phyloP scores from a whole-genome alignment of 2,888 invertebrate genomes.

The Corythucha ciliata region DNA sequence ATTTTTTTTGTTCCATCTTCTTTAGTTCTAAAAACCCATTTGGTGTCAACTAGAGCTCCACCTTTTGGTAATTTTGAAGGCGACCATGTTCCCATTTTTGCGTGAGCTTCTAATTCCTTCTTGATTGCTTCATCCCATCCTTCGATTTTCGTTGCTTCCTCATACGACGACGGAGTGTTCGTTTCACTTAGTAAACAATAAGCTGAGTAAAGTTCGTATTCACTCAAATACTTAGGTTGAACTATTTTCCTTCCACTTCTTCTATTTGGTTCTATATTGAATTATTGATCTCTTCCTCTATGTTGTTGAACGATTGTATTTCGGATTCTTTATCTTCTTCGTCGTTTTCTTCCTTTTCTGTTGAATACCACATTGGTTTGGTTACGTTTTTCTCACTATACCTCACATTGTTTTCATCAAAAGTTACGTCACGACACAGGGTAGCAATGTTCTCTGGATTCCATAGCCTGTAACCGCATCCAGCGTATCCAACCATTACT shows the following conservation, averaged over 20 bases:
- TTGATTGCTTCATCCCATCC: conserved; percentile 23
- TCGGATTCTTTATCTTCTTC: too few relatives aligned
- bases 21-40: conserved; percentile 27
- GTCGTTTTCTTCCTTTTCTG: too few relatives aligned
- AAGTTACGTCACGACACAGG: conserved; percentile 17
- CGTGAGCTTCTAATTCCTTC: conserved; percentile 24
- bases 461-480: conserved; percentile 17
- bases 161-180: conserved; percentile 17
- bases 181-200: conserved; percentile 18
- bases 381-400: too few relatives aligned
- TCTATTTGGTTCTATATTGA: too few relatives aligned
- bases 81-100: conserved; percentile 25
- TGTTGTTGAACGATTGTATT: too few relatives aligned
- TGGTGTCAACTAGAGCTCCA: conserved; percentile 19
- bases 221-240: conserved; percentile 10
- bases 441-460: conserved; percentile 16
- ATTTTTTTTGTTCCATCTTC: conserved; percentile 25
- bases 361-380: not conserved
- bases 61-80: conserved; percentile 16
- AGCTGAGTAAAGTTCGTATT: conserved; percentile 26
- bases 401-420: conserved; percentile 16
- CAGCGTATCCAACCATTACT: conserved; percentile 25
- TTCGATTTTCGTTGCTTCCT: conserved; percentile 10
- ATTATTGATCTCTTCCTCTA: too few relatives aligned
- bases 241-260: not conserved